Base-by-base conservation (phyloP, 2,888 invertebrate genomes). In the Apodemia zela region DNA sequence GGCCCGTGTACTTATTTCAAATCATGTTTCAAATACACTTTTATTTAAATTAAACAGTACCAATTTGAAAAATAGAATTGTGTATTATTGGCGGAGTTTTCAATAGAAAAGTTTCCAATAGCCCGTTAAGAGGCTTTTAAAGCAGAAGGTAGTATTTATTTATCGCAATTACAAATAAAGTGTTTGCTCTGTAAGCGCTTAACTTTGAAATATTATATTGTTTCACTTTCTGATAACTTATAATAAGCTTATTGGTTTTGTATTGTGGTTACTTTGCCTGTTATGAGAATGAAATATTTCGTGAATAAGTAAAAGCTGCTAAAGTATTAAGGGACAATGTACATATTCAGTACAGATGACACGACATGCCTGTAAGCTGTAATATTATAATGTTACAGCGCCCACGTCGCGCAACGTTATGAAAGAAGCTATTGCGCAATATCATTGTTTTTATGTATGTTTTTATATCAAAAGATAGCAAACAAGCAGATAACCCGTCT, bases 41-140 rank as follows among this genome's bases (percentile, higher is more conserved):
- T 35, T 35, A 1, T 35, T 33, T 11, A 60, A 45, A 45, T 51
- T n/a, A n/a, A n/a, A n/a, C n/a, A 49, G 18, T 60, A 51, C 6
- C 25, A 58, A 42, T 63, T 47, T 29, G 11, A 47, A 60, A 60
- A 47, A 17, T 42, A 17, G 8, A 17, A 47, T 6, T n/a, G n/a
- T 7, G 17, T 17, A 47, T 47, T 47, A 45, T n/a, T 0, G 42
- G 15, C 45, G 45, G 45, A 47, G 45, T 17, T 47, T 47, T 7
- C 42, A 17, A 47, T 47, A 17, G 73, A 73, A 85, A 62, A 87
- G 82, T 87, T 87, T 89, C 81, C 88, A 85, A 87, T 87, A 80
- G 84, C 51, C 71, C 79, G 84, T 80, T 88, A 89, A 89, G 89
- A 84, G 85, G 87, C 87, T 47, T 89, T 54, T 88, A 84, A 73